Evolutionary conservation across 2,888 invertebrate species (phyloP).

Genomic region (Napeogenes inachia): DNA sequence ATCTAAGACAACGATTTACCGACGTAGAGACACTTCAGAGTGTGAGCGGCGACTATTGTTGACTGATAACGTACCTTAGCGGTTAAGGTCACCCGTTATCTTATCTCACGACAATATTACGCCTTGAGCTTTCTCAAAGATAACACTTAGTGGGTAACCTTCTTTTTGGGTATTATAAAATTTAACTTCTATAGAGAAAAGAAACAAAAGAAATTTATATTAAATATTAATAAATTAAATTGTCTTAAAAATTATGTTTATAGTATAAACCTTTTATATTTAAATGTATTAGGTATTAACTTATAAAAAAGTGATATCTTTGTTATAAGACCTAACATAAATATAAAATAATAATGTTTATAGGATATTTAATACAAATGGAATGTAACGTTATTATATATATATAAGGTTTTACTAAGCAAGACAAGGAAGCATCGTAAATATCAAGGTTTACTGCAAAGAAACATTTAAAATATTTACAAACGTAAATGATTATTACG

Average conservation of each 20-base stretch:
- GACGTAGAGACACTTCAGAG: conserved; percentile 19
- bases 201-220: too few relatives aligned
- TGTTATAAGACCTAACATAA: too few relatives aligned
- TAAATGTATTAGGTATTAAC: too few relatives aligned
- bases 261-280: too few relatives aligned
- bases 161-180: neutral
- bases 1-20: neutral
- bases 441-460: conserved; percentile 29
- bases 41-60: conserved; percentile 44
- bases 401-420: conserved; percentile 8
- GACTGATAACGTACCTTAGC: conserved; percentile 45
- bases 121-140: conserved; percentile 23
- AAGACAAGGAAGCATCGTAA: conserved; percentile 27
- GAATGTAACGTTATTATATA: conserved; percentile 11
- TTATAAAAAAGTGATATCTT: too few relatives aligned
- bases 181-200: too few relatives aligned
- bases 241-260: too few relatives aligned
- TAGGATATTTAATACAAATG: conserved; percentile 2
- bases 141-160: conserved; percentile 2
- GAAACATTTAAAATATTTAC: conserved; percentile 14
- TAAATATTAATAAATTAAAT: too few relatives aligned
- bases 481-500: neutral
- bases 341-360: neutral
- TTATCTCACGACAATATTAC: conserved; percentile 28
- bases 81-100: conserved; percentile 63